Base-by-base conservation (phyloP, 1,140 invertebrate genomes). In the Artemia franciscana region DNA sequence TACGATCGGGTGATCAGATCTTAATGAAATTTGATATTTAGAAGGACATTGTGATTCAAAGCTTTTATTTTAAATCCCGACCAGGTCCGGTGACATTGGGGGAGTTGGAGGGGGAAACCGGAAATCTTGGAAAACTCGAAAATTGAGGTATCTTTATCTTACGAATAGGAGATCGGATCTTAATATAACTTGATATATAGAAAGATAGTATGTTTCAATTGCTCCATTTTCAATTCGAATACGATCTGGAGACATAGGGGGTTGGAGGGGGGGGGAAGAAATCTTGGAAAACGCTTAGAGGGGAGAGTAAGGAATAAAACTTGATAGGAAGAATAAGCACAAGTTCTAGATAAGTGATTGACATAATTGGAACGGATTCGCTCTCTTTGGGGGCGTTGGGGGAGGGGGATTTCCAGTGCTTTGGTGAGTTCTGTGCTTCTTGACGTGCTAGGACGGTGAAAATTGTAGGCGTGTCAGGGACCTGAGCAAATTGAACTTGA, bases 21-120 rank as follows among this genome's bases (percentile, higher is more conserved):
- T 39, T 12, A 18, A 27, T 27, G 23, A 27, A 24, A 21, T 51
- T 23, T 21, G 39, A 57, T 62, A 62, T 62, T 56, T 62, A 62
- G 39, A 62, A 24, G 56, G 24, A 62, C 24, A 62, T 57, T 24
- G n/a, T n/a, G n/a, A n/a, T n/a, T n/a, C n/a, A n/a, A 24, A 62
- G 27, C 24, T 62, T 24, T n/a, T n/a, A n/a, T 39, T 39, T 39
- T 39, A 39, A 39, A 39, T 39, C 30, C 30, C n/a, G 30, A 39
- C 30, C 30, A n/a, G 30, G 30, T 39, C 30, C 30, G 30, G 30
- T 39, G 30, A n/a, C 30, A 39, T 39, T 39, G n/a, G n/a, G n/a
- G n/a, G n/a, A n/a, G n/a, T n/a, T n/a, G n/a, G n/a, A n/a, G n/a
- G n/a, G n/a, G n/a, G n/a, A n/a, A n/a, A n/a, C n/a, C n/a, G n/a